phyloP scores from a whole-genome alignment of 1,140 invertebrate species.

The Gryon sp. region DNA sequence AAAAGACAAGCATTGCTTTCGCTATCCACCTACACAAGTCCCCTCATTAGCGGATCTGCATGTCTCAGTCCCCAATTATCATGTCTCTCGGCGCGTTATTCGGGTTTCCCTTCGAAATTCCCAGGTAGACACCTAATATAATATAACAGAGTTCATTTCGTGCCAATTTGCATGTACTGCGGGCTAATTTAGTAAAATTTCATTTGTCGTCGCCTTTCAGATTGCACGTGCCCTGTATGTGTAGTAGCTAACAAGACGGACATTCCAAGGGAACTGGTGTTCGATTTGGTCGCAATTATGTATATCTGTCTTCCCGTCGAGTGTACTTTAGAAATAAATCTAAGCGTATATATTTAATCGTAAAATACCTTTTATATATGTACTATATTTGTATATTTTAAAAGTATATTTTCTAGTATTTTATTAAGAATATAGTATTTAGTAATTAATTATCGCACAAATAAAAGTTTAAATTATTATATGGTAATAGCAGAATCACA shows the following conservation, averaged over 20 bases:
- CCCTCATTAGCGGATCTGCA: conserved; percentile 77
- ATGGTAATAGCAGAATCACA: too few relatives aligned
- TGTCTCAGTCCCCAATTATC: conserved; percentile 78
- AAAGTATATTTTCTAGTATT: too few relatives aligned
- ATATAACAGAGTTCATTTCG: conserved; percentile 79
- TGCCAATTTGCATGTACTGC: conserved; percentile 78
- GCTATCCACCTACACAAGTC: conserved; percentile 68
- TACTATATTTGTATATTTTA: too few relatives aligned
- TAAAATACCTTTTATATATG: too few relatives aligned
- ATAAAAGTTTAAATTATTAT: too few relatives aligned
- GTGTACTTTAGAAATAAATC: too few relatives aligned
- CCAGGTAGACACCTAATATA: conserved; percentile 77
- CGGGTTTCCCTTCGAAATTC: conserved; percentile 76
- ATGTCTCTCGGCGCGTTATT: conserved; percentile 70
- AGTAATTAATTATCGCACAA: too few relatives aligned
- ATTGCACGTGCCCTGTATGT: conserved; percentile 64
- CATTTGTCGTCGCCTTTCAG: conserved; percentile 73
- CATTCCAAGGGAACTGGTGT: conserved; percentile 2
- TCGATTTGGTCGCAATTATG: conserved; percentile 12
- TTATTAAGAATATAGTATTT: too few relatives aligned
- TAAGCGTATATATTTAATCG: too few relatives aligned
- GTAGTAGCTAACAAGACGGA: conserved; percentile 33
- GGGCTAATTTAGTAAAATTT: conserved; percentile 76
- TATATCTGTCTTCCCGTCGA: not conserved
- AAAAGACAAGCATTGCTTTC: conserved; percentile 60